These are phyloP conservation scores for Zaprionus lachaisei DNA, from an alignment of 1,140 invertebrate genomes.

Conservation along the genomic window DNA sequence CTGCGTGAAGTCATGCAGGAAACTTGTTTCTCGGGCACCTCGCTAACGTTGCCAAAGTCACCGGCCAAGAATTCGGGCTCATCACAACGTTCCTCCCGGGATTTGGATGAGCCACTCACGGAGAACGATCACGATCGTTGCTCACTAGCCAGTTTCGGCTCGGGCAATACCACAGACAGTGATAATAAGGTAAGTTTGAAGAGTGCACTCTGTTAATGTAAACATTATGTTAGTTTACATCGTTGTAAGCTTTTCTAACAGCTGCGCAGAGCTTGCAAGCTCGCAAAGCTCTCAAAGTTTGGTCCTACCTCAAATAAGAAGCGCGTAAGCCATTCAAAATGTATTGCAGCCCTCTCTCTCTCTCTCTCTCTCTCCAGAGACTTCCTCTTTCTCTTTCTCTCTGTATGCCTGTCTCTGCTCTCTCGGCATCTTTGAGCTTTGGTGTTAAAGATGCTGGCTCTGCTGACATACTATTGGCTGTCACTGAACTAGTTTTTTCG, in stretches of 20 bases:
- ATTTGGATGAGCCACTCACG: slow-evolving; percentile 91
- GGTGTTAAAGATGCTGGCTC: slow-evolving; percentile 45
- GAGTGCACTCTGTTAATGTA: not conserved
- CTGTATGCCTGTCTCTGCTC: not conserved
- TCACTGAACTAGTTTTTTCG: slow-evolving; percentile 58
- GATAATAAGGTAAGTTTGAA: slow-evolving; percentile 91
- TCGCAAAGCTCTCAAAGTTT: slow-evolving; percentile 40
- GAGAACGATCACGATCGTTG: slow-evolving; percentile 89
- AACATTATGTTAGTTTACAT: slow-evolving; percentile 4
- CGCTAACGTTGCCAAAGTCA: slow-evolving; percentile 89
- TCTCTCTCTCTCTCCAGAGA: slow-evolving; percentile 1
- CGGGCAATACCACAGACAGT: slow-evolving; percentile 97
- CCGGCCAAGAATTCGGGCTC: slow-evolving; percentile 89
- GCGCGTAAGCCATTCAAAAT: slow-evolving; percentile 41
- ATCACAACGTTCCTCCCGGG: slow-evolving; percentile 86
- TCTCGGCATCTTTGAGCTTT: slow-evolving; percentile 32
- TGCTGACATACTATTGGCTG: slow-evolving; percentile 66
- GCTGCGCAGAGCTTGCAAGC: not conserved
- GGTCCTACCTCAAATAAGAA: slow-evolving; percentile 72
- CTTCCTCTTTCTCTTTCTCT: slow-evolving; percentile 10
- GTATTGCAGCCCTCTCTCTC: slow-evolving; percentile 6
- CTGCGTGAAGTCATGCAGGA: slow-evolving; percentile 98
- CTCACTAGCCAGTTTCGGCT: slow-evolving; percentile 96
- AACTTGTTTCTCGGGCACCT: slow-evolving; percentile 91
- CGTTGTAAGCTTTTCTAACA: slow-evolving; percentile 4